A percentile compares a stretch with the other conserved stretches of the same genome.
Conservation (phyloP, 2,113 vertebrate species). For the Alces alces region DNA sequence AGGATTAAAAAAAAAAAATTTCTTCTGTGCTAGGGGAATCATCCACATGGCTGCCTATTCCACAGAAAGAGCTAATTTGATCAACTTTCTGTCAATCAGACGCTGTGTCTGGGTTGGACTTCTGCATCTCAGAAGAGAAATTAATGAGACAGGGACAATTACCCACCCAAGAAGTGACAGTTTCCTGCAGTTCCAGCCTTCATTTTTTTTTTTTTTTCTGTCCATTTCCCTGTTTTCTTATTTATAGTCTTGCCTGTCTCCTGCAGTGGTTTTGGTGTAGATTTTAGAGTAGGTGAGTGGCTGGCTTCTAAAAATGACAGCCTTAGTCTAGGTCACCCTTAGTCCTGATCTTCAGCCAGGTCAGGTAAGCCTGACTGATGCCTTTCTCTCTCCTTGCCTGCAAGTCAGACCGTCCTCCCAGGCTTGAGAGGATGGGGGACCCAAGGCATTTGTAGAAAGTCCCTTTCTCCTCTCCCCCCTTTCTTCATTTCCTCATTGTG, state of each 20-base stretch:
- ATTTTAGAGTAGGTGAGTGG: conserved; percentile 32
- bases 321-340: background rate
- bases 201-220: background rate
- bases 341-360: background rate
- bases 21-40: background rate
- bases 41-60: background rate
- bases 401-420: background rate
- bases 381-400: background rate
- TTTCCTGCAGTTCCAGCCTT: background rate
- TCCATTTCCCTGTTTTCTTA: conserved; percentile 15
- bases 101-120: background rate
- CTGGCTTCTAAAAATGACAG: conserved; percentile 59
- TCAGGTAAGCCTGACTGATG: background rate
- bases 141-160: background rate
- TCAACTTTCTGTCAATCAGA: background rate
- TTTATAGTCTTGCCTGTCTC: conserved; percentile 39
- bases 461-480: background rate
- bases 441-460: background rate
- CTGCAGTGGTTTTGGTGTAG: conserved; percentile 33
- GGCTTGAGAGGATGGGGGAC: background rate
- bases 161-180: background rate
- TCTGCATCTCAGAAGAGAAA: conserved; percentile 10
- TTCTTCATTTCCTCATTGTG: background rate
- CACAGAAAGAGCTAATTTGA: background rate
- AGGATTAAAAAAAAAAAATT: background rate